Percentiles rank a stretch among this genome's conserved stretches.
phyloP scores from a whole-genome alignment of 2,113 vertebrate genomes.

The Actinemys pallida region DNA sequence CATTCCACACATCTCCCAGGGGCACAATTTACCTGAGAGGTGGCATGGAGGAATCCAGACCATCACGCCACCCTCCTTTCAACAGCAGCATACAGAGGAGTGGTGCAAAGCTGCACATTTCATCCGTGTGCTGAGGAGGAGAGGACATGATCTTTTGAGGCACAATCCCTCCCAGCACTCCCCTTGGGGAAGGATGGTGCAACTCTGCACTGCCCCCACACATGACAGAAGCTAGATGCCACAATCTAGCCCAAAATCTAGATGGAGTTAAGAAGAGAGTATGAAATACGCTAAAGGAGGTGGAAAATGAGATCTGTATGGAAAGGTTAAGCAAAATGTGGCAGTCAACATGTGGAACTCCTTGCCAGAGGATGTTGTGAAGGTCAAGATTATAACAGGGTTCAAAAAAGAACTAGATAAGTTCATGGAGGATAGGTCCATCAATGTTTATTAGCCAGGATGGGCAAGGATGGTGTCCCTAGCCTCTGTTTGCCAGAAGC shows the following conservation, averaged over 20 bases:
- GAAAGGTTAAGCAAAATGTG: background rate
- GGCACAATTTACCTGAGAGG: background rate
- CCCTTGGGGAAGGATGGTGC: background rate
- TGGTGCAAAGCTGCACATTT: background rate
- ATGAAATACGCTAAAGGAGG: background rate
- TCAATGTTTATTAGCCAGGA: no score
- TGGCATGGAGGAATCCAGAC: background rate
- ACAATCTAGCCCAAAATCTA: accelerated
- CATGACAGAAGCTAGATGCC: background rate
- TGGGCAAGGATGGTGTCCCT: no score
- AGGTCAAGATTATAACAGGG: no score
- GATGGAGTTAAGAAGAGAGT: background rate
- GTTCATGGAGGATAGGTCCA: no score
- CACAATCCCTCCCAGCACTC: background rate
- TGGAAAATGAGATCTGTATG: background rate
- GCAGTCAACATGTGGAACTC: no score
- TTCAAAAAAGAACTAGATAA: no score
- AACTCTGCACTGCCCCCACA: background rate
- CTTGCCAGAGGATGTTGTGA: no score
- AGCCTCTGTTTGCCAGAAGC: no score
- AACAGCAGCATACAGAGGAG: background rate
- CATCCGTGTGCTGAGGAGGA: background rate
- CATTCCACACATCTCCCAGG: background rate
- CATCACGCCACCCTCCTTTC: background rate
- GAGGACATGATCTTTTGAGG: background rate